A percentile compares a stretch with the other conserved stretches of the same genome.
Conservation (phyloP, 2,888 invertebrate species). For the Cantharis rufa region DNA sequence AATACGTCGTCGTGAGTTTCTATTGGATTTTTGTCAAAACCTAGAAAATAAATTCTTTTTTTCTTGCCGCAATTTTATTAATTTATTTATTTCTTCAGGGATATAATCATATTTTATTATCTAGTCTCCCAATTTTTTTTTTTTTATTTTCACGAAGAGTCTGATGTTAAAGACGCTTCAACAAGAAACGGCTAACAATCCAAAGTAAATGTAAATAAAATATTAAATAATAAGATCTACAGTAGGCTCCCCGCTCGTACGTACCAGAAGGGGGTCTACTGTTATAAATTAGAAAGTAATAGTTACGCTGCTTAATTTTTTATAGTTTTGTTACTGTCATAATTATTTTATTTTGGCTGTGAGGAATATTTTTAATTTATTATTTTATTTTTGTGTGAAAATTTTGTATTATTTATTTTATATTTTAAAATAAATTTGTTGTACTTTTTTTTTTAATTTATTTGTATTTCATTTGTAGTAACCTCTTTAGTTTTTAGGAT, state of each 20-base stretch:
- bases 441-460: background rate
- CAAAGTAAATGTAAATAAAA: slow-evolving; percentile 25
- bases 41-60: background rate
- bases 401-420: background rate
- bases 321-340: background rate
- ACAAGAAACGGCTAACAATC: slow-evolving; percentile 21
- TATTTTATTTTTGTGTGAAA: background rate
- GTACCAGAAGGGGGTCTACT: background rate
- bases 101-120: background rate
- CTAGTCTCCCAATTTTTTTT: background rate
- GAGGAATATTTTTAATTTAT: background rate
- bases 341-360: background rate
- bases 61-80: background rate
- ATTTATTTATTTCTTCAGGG: background rate
- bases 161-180: background rate
- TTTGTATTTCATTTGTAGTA: no score
- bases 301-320: background rate
- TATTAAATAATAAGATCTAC: slow-evolving; percentile 1
- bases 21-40: no score
- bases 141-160: background rate
- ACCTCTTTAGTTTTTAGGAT: background rate
- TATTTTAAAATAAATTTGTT: background rate
- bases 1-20: background rate
- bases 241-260: background rate
- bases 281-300: background rate